These are phyloP conservation scores for Crocodylus rhombifer DNA, from an alignment of 2,797 vertebrate species.

Conservation along the genomic window DNA sequence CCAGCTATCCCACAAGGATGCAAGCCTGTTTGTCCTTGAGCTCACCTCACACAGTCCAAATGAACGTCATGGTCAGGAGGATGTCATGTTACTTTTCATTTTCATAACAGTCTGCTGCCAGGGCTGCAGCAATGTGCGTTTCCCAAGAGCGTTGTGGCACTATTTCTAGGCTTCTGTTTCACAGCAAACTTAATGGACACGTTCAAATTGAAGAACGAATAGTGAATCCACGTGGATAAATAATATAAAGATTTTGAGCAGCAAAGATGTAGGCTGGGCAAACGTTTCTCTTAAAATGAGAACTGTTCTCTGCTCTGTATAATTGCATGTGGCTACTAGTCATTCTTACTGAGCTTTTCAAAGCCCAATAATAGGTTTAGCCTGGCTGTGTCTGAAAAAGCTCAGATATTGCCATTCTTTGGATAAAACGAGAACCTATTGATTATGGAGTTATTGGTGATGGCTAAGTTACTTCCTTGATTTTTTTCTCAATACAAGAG, in stretches of 20 bases:
- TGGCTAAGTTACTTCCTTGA: not conserved
- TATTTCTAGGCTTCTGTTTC: not conserved
- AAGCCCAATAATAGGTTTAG: not conserved
- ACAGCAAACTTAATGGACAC: not conserved
- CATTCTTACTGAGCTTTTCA: not conserved
- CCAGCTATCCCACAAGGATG: not conserved
- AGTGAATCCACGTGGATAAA: not conserved
- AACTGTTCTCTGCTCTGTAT: not conserved
- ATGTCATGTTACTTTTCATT: constrained; percentile 19
- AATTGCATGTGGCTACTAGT: not conserved
- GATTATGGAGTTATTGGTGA: not conserved
- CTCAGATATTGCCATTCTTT: not conserved
- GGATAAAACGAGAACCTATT: not conserved
- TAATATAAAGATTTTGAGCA: not conserved
- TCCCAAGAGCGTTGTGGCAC: not conserved
- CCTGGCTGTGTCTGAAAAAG: not conserved
- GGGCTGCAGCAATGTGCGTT: not conserved
- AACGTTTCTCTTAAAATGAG: not conserved
- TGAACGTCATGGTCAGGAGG: not conserved
- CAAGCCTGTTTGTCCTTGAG: not conserved
- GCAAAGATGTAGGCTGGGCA: not conserved
- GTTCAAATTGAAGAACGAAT: not conserved
- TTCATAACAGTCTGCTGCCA: not conserved
- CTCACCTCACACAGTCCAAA: not conserved
- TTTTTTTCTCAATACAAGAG: not conserved